Percentiles rank a stretch among this genome's conserved stretches.
Evolutionary conservation across 1,140 invertebrate genomes (phyloP).

Genomic region (Goniozus legneri): DNA sequence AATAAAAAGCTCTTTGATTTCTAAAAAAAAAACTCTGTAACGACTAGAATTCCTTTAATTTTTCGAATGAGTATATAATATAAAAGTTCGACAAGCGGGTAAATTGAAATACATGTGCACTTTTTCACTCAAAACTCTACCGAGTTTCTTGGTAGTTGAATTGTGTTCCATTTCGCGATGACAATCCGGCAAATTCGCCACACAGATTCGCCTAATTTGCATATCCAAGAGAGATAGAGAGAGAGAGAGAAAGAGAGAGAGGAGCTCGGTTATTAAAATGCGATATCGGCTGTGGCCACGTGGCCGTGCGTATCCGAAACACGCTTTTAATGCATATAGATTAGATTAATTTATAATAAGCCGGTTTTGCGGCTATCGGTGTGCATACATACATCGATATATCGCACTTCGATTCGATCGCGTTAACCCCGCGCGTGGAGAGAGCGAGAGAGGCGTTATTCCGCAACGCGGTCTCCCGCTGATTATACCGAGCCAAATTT

Average conservation of each 20-base stretch:
- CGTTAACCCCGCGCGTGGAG: background rate
- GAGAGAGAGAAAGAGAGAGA: too few species aligned
- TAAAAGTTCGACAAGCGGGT: too few species aligned
- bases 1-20: too few species aligned
- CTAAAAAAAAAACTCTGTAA: too few species aligned
- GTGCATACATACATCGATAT: constrained; percentile 3
- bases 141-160: too few species aligned
- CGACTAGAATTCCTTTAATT: too few species aligned
- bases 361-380: constrained; percentile 34
- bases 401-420: too few species aligned
- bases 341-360: constrained; percentile 55
- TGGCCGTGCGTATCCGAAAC: constrained; percentile 36
- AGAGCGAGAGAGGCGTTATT: too few species aligned
- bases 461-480: constrained; percentile 14
- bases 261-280: constrained; percentile 54
- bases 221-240: constrained; percentile 44
- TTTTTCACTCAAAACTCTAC: too few species aligned
- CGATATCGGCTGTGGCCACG: constrained; percentile 40
- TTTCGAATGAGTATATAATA: too few species aligned
- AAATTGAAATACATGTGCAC: too few species aligned
- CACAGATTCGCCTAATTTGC: constrained; percentile 50
- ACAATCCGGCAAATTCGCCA: constrained; percentile 45
- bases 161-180: constrained; percentile 30
- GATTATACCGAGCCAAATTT: too few species aligned
- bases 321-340: constrained; percentile 53